phyloP scores from a whole-genome alignment of 2,888 invertebrate species.

The Protula sp. region DNA sequence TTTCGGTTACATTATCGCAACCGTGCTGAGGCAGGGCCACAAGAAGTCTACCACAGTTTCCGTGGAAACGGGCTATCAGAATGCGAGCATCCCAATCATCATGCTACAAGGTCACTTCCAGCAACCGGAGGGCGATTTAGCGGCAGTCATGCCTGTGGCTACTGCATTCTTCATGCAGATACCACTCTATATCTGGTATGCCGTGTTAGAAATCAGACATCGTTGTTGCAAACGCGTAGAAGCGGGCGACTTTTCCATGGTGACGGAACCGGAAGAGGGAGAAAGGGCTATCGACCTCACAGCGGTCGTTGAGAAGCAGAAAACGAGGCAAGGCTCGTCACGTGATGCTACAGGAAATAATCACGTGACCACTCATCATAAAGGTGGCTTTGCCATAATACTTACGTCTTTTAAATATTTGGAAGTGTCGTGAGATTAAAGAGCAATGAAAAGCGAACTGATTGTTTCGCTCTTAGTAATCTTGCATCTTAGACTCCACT shows the following conservation, averaged over 20 bases:
- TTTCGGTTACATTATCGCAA: constrained; percentile 45
- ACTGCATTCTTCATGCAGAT: constrained; percentile 41
- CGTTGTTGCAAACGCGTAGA: neutral
- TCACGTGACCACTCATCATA: too few relatives aligned
- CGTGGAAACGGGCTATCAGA: constrained; percentile 9
- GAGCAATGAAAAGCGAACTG: too few relatives aligned
- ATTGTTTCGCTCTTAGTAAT: too few relatives aligned
- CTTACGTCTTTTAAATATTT: too few relatives aligned
- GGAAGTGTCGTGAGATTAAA: too few relatives aligned
- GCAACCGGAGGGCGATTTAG: constrained; percentile 36
- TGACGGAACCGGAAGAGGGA: neutral
- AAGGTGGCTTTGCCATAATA: too few relatives aligned
- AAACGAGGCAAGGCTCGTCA: too few relatives aligned
- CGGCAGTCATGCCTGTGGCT: constrained; percentile 12
- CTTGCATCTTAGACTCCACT: too few relatives aligned
- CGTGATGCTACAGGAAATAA: too few relatives aligned
- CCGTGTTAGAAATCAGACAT: neutral
- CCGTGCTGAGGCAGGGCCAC: constrained; percentile 43
- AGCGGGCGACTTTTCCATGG: neutral
- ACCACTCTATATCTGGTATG: constrained; percentile 23
- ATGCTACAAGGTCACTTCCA: constrained; percentile 40
- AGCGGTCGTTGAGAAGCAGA: too few relatives aligned
- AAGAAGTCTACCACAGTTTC: constrained; percentile 35
- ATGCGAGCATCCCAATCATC: constrained; percentile 54
- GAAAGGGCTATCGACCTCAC: neutral